A percentile compares a stretch with the other conserved stretches of the same genome.
These are phyloP conservation scores for Platorchestia sp. DNA, from an alignment of 1,140 invertebrate species.

Conservation along the genomic window DNA sequence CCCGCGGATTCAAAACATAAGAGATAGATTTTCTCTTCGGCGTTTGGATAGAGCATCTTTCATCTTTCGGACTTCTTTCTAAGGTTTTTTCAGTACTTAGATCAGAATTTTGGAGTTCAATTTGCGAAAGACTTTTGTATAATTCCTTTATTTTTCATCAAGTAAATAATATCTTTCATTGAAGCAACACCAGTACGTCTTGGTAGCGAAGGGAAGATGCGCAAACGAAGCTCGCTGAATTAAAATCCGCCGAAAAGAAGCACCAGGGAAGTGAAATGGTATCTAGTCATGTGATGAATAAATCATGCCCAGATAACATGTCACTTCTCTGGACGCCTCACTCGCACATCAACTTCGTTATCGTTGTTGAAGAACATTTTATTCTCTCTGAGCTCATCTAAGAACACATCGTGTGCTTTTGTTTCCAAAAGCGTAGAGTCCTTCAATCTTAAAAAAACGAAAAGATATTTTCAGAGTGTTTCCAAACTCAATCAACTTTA, in stretches of 20 bases:
- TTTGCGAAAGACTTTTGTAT: background rate
- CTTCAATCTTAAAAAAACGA: background rate
- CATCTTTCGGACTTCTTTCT: background rate
- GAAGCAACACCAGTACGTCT: no score
- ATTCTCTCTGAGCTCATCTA: background rate
- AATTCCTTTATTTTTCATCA: no score
- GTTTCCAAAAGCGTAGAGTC: background rate
- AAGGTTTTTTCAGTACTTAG: background rate
- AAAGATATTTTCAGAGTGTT: no score
- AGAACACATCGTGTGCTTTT: background rate
- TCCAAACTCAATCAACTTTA: no score
- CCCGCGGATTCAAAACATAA: background rate
- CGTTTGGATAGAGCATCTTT: background rate
- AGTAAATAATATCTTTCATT: no score
- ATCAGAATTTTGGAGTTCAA: background rate
- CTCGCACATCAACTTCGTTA: background rate
- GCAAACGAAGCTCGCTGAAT: background rate
- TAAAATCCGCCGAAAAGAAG: background rate
- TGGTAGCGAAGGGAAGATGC: background rate
- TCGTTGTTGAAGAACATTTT: background rate
- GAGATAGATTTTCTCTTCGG: background rate
- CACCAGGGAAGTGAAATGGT: constrained; percentile 5
- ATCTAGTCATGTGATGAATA: constrained; percentile 25
- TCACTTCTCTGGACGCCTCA: background rate
- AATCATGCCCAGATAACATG: constrained; percentile 1